Conservation (phyloP, 1,140 invertebrate species). For the Protaetia brevitarsis region DNA sequence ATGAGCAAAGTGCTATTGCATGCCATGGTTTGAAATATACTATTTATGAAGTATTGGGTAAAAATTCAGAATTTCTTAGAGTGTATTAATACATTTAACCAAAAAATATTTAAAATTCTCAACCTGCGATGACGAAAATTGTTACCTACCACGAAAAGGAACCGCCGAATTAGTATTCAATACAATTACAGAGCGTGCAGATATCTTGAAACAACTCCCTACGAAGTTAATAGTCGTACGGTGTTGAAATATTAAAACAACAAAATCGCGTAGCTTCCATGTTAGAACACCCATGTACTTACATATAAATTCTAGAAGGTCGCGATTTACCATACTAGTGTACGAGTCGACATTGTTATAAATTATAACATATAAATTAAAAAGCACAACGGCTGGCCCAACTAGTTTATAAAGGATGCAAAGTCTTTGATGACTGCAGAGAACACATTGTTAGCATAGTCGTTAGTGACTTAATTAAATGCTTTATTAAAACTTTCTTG, state of each 20-base stretch:
- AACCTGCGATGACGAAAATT: neutral
- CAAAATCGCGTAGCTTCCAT: neutral
- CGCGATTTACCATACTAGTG: too few species aligned
- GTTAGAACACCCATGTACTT: neutral
- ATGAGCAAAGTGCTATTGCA: too few species aligned
- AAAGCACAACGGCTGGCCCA: neutral
- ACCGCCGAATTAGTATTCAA: neutral
- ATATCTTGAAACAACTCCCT: neutral
- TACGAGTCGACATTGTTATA: neutral
- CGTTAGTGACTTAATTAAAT: slow-evolving; percentile 17
- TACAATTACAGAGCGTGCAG: neutral
- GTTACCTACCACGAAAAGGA: neutral
- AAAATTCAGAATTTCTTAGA: too few species aligned
- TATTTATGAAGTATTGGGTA: too few species aligned
- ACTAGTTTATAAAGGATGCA: neutral
- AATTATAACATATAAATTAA: slow-evolving; percentile 6
- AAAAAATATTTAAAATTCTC: neutral
- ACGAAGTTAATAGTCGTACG: neutral
- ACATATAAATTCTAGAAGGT: neutral
- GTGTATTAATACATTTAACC: too few species aligned
- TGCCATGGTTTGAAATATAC: too few species aligned
- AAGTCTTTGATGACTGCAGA: neutral
- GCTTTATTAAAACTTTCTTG: slow-evolving; percentile 8
- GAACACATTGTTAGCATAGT: neutral
- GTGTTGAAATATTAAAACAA: slow-evolving; percentile 5